Conservation (phyloP, 64 coral and sea anemone species). For the Catalaphyllia jardinei region DNA sequence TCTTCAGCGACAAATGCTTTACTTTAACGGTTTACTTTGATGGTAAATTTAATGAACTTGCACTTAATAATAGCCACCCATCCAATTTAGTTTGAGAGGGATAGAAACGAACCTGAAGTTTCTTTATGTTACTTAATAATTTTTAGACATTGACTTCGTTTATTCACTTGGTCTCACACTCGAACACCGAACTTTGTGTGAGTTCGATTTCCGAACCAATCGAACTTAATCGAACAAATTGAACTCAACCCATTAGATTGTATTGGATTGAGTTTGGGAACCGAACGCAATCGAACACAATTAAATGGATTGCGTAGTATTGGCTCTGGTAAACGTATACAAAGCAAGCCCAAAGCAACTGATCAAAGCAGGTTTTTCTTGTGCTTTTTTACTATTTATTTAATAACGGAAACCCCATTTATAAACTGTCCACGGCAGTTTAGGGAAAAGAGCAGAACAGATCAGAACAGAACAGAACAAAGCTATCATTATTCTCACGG, state of each 20-base stretch:
- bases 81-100: too few relatives aligned
- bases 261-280: neutral
- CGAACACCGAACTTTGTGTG: too few relatives aligned
- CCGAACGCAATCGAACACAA: neutral
- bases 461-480: constrained; percentile 5
- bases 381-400: neutral
- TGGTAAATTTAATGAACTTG: too few relatives aligned
- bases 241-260: neutral
- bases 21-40: too few relatives aligned
- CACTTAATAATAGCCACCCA: too few relatives aligned
- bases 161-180: too few relatives aligned
- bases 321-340: neutral
- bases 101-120: too few relatives aligned
- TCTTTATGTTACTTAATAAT: too few relatives aligned
- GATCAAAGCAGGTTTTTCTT: neutral
- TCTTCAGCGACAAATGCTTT: too few relatives aligned
- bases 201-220: neutral
- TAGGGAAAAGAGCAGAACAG: neutral
- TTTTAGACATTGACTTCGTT: too few relatives aligned
- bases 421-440: neutral
- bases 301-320: neutral
- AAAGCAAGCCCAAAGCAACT: neutral
- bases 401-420: neutral
- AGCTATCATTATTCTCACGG: neutral
- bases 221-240: too few relatives aligned